Conservation (phyloP, 2,797 vertebrate genomes). For the Urophycis tenuis region DNA sequence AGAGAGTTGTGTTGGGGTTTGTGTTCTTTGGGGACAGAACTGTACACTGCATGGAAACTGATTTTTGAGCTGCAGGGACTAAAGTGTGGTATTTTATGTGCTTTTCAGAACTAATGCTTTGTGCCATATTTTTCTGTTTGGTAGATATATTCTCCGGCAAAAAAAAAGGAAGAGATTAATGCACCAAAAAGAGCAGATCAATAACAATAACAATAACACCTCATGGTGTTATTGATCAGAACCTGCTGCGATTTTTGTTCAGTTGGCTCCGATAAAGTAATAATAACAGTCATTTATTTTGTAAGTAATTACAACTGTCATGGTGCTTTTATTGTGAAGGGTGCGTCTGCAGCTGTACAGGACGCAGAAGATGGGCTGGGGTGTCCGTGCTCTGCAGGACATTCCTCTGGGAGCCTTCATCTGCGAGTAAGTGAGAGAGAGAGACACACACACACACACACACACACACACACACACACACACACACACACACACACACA, state of each 20-base stretch:
- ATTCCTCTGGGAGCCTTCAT: slow-evolving; percentile 88
- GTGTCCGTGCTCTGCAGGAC: slow-evolving; percentile 85
- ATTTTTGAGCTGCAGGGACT: too few species aligned
- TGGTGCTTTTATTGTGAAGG: slow-evolving; percentile 38
- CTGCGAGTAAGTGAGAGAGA: slow-evolving; percentile 83
- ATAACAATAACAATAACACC: too few species aligned
- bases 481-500: neutral
- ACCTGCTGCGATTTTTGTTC: neutral
- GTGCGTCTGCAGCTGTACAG: slow-evolving; percentile 84
- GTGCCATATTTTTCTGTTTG: too few species aligned
- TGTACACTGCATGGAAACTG: too few species aligned
- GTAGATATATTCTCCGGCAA: too few species aligned
- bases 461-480: neutral
- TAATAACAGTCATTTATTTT: too few species aligned
- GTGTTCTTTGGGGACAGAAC: too few species aligned
- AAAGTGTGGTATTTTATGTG: too few species aligned
- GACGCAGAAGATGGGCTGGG: slow-evolving; percentile 91
- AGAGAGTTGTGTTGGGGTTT: neutral
- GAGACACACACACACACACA: neutral
- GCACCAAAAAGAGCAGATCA: neutral
- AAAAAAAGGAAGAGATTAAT: too few species aligned
- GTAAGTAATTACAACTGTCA: neutral
- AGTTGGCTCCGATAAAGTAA: neutral
- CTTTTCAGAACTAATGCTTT: too few species aligned
- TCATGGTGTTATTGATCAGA: too few species aligned